Evolutionary conservation across 2,888 invertebrate species (phyloP).

Genomic region (Ptilodon capucinus): DNA sequence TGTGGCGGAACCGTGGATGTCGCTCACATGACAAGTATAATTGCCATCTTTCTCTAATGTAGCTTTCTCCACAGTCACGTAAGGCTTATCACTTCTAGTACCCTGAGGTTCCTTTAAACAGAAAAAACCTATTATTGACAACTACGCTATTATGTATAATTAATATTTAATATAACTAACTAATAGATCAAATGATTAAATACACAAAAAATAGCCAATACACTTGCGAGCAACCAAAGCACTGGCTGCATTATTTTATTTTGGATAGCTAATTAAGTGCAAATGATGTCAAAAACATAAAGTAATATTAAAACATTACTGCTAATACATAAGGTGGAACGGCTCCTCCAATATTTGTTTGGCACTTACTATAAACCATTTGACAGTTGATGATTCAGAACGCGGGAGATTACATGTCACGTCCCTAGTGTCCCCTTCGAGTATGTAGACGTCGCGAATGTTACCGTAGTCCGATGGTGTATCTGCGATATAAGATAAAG

Average conservation of each 20-base stretch:
- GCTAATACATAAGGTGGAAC: too few relatives aligned
- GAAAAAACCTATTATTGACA: too few relatives aligned
- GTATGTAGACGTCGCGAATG: conserved; percentile 9
- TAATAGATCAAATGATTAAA: too few relatives aligned
- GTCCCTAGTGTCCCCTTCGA: conserved; percentile 5
- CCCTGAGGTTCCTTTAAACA: conserved; percentile 2
- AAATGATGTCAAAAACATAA: too few relatives aligned
- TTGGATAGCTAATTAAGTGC: too few relatives aligned
- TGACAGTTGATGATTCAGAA: conserved; percentile 9
- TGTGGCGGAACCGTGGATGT: conserved; percentile 16
- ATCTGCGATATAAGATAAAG: conserved; percentile 12
- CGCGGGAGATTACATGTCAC: conserved; percentile 14
- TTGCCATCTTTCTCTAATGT: conserved; percentile 17
- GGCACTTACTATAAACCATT: conserved; percentile 25
- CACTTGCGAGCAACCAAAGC: too few relatives aligned
- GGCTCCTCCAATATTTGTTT: too few relatives aligned
- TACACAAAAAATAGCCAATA: too few relatives aligned
- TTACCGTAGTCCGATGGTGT: conserved; percentile 7
- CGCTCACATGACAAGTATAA: conserved; percentile 33
- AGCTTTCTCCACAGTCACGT: conserved; percentile 6
- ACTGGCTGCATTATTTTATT: too few relatives aligned
- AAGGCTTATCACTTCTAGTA: background rate
- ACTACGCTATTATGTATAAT: too few relatives aligned
- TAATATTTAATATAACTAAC: too few relatives aligned
- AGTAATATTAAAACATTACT: too few relatives aligned